phyloP scores from a whole-genome alignment of 2,113 vertebrate species.

The Cyphomyrus plagiostoma region DNA sequence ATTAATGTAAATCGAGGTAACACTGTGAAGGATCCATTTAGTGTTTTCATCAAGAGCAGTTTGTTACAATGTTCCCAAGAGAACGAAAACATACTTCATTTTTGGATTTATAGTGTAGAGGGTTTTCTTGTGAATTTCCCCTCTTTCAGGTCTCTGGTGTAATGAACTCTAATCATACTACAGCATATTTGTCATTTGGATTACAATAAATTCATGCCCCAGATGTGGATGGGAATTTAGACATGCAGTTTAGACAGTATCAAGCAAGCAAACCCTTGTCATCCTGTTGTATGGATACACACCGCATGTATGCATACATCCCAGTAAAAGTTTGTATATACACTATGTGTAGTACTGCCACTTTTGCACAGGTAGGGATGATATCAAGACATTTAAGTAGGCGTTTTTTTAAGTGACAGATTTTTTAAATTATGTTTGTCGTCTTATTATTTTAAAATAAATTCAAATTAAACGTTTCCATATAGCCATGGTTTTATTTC shows the following conservation, averaged over 20 bases:
- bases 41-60: neutral
- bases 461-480: slow-evolving; percentile 6
- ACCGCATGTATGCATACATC: neutral
- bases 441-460: slow-evolving; percentile 20
- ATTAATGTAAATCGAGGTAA: neutral
- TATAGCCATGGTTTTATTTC: neutral
- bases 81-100: neutral
- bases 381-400: slow-evolving; percentile 10
- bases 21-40: neutral
- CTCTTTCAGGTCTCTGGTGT: neutral
- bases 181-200: neutral
- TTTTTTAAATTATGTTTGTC: slow-evolving; percentile 18
- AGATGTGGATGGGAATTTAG: neutral
- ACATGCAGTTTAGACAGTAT: neutral
- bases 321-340: neutral
- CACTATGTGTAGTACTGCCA: neutral
- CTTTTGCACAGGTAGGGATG: neutral
- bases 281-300: neutral
- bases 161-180: neutral
- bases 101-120: neutral
- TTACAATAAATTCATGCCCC: neutral
- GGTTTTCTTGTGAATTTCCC: neutral
- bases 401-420: slow-evolving; percentile 17
- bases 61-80: neutral
- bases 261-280: neutral